Base-by-base conservation (phyloP, 2,888 invertebrate genomes). In the Eueremaeus valkanovi region DNA sequence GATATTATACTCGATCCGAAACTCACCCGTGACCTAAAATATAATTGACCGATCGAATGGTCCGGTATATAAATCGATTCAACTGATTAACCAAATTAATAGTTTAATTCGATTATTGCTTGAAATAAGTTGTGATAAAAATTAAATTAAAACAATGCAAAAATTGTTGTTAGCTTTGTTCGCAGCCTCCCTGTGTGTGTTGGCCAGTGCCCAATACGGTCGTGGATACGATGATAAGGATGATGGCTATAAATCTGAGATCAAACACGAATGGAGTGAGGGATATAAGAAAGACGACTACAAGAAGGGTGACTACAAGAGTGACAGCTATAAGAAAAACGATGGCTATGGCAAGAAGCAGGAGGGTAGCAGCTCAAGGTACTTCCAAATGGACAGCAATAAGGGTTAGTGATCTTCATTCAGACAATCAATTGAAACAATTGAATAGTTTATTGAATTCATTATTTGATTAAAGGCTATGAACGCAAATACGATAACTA, bases 41-140 rank as follows among this genome's bases (percentile, higher is more conserved):
- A 24, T 24, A 68, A 27, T 36, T 29, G 24, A 36, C 68, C 42
- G 42, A 2, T 42, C 36, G 42, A 24, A 5, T 42, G 68, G 42
- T 68, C 68, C 21, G 40, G 68, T 68, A 68, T 36, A 40, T 68
- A 68, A 66, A 45, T 45, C 16, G 45, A 45, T 45, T 45, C 24
- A 36, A 61, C n/a, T n/a, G 16, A n/a, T 36, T 36, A n/a, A 8
- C 18, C 6, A 36, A 66, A 29, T 66, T 31, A 66, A 36, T n/a
- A 36, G 36, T 36, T 66, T 13, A 66, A 9, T 66, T n/a, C 24
- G 21, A 61, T 24, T 5, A 18, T 61, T 61, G 9, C 18, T 31
- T n/a, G n/a, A 27, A 13, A 18, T 18, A 36, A 63, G 63, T 33
- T 68, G 11, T 63, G 33, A 31, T 18, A n/a, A 66, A 66, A 21